Percentiles rank a stretch among this genome's conserved stretches.
phyloP scores from a whole-genome alignment of 2,888 invertebrate genomes.

The Drosophila bunnanda region DNA sequence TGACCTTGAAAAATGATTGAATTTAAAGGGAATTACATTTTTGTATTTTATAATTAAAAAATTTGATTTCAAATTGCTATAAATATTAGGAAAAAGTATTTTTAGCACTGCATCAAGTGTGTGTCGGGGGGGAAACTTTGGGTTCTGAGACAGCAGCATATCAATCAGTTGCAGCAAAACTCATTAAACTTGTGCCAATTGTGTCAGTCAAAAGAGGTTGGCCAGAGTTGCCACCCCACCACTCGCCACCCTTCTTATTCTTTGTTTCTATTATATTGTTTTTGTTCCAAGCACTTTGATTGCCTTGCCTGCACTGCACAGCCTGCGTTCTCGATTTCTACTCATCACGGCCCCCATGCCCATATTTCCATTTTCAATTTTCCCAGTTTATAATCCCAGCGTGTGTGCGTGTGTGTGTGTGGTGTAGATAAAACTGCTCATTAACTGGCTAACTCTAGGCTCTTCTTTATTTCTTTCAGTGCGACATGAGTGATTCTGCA shows the following conservation, averaged over 20 bases:
- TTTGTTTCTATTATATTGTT: constrained; percentile 19
- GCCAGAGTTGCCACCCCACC: constrained; percentile 1
- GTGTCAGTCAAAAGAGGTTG: constrained; percentile 33
- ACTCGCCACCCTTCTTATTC: neutral
- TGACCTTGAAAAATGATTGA: neutral
- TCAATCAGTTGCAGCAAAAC: constrained; percentile 48
- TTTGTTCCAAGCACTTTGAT: constrained; percentile 53
- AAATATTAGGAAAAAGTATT: neutral
- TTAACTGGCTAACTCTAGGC: constrained; percentile 9
- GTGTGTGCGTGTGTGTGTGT: neutral
- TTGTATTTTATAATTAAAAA: too few relatives aligned
- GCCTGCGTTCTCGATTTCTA: constrained; percentile 1
- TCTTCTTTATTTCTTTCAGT: constrained; percentile 81
- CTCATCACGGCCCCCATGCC: constrained; percentile 1
- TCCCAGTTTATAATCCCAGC: constrained; percentile 9
- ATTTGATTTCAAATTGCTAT: too few relatives aligned
- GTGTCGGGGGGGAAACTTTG: neutral
- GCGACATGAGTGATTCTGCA: constrained; percentile 80
- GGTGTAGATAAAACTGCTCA: neutral
- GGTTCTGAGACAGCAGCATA: constrained; percentile 26
- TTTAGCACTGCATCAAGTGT: neutral
- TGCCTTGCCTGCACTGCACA: constrained; percentile 47
- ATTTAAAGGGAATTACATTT: neutral
- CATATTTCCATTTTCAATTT: constrained; percentile 12
- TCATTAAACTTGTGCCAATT: constrained; percentile 49